A percentile compares a stretch with the other conserved stretches of the same genome.
These are phyloP conservation scores for Campoplex capitator DNA, from an alignment of 2,888 invertebrate species.

Conservation along the genomic window DNA sequence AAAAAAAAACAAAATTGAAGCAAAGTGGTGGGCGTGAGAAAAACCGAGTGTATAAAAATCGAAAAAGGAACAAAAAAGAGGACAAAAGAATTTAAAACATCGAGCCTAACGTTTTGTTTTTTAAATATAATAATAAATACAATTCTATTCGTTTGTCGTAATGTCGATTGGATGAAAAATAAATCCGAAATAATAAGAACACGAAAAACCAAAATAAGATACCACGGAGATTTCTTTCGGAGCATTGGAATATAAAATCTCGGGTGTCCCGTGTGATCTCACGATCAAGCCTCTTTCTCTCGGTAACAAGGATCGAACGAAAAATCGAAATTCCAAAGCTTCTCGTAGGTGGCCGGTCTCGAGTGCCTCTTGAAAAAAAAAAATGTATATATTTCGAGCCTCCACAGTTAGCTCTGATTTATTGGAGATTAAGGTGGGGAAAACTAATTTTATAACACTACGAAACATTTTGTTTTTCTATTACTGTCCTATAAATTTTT, in stretches of 20 bases:
- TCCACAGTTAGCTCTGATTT: constrained; percentile 15
- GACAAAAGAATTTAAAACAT: not conserved
- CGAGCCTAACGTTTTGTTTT: no score
- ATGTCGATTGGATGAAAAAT: not conserved
- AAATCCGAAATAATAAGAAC: not conserved
- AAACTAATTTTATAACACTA: constrained; percentile 22
- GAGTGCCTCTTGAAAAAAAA: not conserved
- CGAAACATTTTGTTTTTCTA: constrained; percentile 7
- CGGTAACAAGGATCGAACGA: not conserved
- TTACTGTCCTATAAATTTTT: not conserved
- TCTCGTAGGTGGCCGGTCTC: constrained; percentile 11
- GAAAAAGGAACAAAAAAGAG: not conserved
- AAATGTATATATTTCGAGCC: not conserved
- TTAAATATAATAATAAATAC: no score
- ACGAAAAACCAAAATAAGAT: not conserved
- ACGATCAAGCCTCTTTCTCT: constrained; percentile 11
- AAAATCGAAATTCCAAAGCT: constrained; percentile 23
- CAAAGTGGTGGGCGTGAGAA: constrained; percentile 63
- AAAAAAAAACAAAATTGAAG: not conserved
- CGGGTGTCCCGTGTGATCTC: constrained; percentile 18
- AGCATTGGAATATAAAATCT: not conserved
- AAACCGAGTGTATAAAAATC: constrained; percentile 48
- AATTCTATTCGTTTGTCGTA: not conserved
- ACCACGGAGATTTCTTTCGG: not conserved
- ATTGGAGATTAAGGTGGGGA: constrained; percentile 1